These are phyloP conservation scores for Amazona guildingii DNA, from an alignment of 2,113 vertebrate species.

Conservation along the genomic window DNA sequence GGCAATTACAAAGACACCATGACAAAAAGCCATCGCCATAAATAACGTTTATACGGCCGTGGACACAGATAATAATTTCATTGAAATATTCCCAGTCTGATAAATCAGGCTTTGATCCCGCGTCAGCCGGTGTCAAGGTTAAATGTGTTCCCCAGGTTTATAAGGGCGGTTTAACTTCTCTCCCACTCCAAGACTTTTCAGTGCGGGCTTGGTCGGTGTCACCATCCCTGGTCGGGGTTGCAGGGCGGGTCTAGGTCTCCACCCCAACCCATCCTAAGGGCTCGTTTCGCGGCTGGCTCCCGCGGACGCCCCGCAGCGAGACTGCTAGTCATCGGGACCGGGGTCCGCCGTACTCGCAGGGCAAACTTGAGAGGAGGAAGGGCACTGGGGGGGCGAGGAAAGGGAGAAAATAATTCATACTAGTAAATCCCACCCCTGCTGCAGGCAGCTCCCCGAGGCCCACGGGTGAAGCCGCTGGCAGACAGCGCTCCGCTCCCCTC, in stretches of 20 bases:
- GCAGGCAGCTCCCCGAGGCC: not conserved
- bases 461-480: not conserved
- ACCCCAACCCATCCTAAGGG: not conserved
- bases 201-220: not conserved
- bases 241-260: not conserved
- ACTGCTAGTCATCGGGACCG: not conserved
- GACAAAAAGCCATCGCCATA: conserved; percentile 60
- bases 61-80: conserved; percentile 52
- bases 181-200: not conserved
- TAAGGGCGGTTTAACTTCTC: not conserved
- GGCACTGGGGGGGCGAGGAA: not conserved
- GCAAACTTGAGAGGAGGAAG: not conserved
- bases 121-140: conserved; percentile 19
- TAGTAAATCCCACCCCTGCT: not conserved
- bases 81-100: conserved; percentile 45
- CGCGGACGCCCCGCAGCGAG: not conserved
- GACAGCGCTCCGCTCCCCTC: not conserved
- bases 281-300: not conserved
- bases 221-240: not conserved
- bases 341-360: not conserved
- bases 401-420: not conserved
- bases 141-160: not conserved
- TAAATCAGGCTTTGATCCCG: conserved; percentile 52
- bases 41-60: conserved; percentile 59
- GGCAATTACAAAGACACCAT: conserved; percentile 60